A percentile compares a stretch with the other conserved stretches of the same genome.
Evolutionary conservation across 2,888 invertebrate species (phyloP).

Genomic region (Serrognathus titanus): DNA sequence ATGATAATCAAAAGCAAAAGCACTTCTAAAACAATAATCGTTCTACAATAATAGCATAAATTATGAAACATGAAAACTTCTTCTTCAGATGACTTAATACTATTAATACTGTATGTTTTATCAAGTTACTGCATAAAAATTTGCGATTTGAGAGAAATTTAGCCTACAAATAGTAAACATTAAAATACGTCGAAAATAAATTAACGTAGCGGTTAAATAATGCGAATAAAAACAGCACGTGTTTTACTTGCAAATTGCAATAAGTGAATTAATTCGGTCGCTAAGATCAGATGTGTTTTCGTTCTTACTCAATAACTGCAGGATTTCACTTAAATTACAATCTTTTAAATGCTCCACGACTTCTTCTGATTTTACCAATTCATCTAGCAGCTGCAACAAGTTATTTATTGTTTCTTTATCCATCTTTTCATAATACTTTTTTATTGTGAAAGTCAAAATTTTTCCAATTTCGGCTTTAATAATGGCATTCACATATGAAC

Average conservation of each 20-base stretch:
- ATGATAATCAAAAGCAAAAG: too few relatives aligned
- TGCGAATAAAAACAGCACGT: too few relatives aligned
- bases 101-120: too few relatives aligned
- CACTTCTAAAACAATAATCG: too few relatives aligned
- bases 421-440: slow-evolving; percentile 43
- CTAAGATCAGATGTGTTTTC: slow-evolving; percentile 12
- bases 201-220: too few relatives aligned
- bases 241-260: neutral
- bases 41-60: too few relatives aligned
- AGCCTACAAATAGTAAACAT: too few relatives aligned
- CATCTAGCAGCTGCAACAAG: slow-evolving; percentile 39
- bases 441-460: slow-evolving; percentile 39
- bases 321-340: slow-evolving; percentile 27
- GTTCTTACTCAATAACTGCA: slow-evolving; percentile 23
- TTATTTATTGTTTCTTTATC: slow-evolving; percentile 40
- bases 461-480: slow-evolving; percentile 41
- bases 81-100: too few relatives aligned
- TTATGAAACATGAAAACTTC: too few relatives aligned
- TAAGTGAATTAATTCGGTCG: slow-evolving; percentile 15
- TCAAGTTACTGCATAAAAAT: too few relatives aligned
- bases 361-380: slow-evolving; percentile 29
- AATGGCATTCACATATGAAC: slow-evolving; percentile 22
- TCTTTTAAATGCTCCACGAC: slow-evolving; percentile 35
- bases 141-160: too few relatives aligned
- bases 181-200: too few relatives aligned